A percentile compares a stretch with the other conserved stretches of the same genome.
These are phyloP conservation scores for Xenopus laevis DNA, from an alignment of 2,113 vertebrate species.

Conservation along the genomic window DNA sequence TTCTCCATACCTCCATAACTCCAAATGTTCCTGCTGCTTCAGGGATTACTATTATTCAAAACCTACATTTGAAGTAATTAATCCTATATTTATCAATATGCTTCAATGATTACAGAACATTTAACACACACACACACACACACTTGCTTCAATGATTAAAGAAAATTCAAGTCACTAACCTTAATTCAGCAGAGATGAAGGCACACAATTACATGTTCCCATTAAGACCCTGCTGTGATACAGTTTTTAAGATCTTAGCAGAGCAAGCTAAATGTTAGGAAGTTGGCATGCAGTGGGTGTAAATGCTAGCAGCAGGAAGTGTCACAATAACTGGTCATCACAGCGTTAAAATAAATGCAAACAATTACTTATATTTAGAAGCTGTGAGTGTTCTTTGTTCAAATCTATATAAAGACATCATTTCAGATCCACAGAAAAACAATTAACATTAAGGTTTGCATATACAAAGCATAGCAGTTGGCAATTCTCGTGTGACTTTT, in stretches of 20 bases:
- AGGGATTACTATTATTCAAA: no score
- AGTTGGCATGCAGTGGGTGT: conserved; percentile 21
- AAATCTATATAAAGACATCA: conserved; percentile 30
- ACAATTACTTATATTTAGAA: conserved; percentile 21
- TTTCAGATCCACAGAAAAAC: conserved; percentile 17
- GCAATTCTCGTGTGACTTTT: background rate
- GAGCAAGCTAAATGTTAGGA: conserved; percentile 12
- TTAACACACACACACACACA: no score
- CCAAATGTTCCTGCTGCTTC: no score
- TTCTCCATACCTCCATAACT: no score
- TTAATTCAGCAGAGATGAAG: background rate
- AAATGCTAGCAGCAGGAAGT: conserved; percentile 18
- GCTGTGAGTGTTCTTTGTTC: conserved; percentile 8
- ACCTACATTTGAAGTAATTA: no score
- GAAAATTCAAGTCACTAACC: no score
- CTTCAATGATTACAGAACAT: no score
- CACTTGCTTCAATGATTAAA: no score
- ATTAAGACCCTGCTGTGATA: conserved; percentile 12
- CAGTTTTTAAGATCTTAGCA: conserved; percentile 14
- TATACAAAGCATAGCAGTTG: conserved; percentile 2
- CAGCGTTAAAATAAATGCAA: conserved; percentile 23
- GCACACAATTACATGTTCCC: conserved; percentile 25
- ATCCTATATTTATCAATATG: no score
- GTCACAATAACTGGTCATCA: conserved; percentile 27
- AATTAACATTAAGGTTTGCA: conserved; percentile 19